Base-by-base conservation (phyloP, 2,113 vertebrate species). In the Larimichthys crocea region DNA sequence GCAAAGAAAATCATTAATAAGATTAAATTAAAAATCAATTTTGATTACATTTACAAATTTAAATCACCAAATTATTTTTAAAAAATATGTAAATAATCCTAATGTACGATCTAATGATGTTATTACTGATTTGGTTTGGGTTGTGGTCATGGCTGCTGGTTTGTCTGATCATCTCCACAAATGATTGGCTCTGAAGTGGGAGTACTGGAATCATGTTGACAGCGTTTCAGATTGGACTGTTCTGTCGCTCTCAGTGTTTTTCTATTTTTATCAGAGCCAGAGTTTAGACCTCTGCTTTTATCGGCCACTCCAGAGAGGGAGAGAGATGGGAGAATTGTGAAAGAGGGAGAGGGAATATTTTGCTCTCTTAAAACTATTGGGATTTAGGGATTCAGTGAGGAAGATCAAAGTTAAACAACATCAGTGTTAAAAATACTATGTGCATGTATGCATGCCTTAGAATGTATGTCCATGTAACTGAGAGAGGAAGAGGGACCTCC, bases 171-270 rank as follows among this genome's bases (percentile, higher is more conserved):
- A 0, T 29, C 42, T 63, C 67, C 49, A 76, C 40, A 20, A 74
- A 69, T 5, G 12, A 50, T 73, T 46, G 71, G 75, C 60, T 73
- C 53, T 60, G 85, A 83, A 44, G 83, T 85, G 78, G 78, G 83
- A 82, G 75, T 8, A 77, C 64, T 79, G 60, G 73, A 90, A 92
- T 90, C 78, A 69, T 86, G 82, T 87, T 93, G 92, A 93, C 90
- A 89, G 89, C 72, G 70, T 89, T 77, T 93, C 92, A 84, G 82
- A 94, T 93, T 90, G 89, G 84, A 90, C 90, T 74, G 85, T 88
- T 82, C 88, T 67, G 79, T 86, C 63, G 72, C 86, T 86, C 80
- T 89, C 82, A 71, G 87, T 76, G n/a, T 73, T 71, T 79, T 80
- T 87, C 93, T 94, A 93, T 92, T 92, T 92, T 84, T 88, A 84